Conservation (phyloP, 2,113 vertebrate species). For the Oriolus oriolus region DNA sequence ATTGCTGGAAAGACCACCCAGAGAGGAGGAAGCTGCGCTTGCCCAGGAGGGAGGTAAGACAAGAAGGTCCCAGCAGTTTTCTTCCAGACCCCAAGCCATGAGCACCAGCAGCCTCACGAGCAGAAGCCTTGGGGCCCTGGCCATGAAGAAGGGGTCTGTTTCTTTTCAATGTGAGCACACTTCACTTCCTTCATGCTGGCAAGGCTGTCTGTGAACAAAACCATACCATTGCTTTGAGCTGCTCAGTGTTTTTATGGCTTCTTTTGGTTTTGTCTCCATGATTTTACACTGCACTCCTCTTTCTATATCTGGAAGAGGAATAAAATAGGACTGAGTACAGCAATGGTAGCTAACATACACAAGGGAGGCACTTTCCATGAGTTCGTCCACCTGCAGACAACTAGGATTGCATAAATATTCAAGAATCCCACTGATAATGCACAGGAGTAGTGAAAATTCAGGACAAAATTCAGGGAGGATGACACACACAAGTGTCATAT, state of each 20-base stretch:
- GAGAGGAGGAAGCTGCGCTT: neutral
- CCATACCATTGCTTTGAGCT: neutral
- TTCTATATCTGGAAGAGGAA: neutral
- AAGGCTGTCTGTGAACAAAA: neutral
- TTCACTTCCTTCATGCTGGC: neutral
- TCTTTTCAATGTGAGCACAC: neutral
- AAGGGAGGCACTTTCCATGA: neutral
- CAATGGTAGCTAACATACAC: neutral
- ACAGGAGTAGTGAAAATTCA: neutral
- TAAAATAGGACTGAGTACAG: neutral
- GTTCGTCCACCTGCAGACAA: neutral
- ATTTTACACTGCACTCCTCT: neutral
- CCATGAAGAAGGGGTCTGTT: neutral
- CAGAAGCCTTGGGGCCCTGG: neutral
- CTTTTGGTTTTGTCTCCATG: neutral
- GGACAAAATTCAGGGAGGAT: neutral
- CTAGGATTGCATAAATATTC: neutral
- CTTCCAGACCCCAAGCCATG: neutral
- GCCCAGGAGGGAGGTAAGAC: neutral
- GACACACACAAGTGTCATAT: neutral
- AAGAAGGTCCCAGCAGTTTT: neutral
- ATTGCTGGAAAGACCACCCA: constrained; percentile 40
- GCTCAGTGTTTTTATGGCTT: neutral
- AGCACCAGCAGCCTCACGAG: neutral
- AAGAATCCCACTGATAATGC: neutral